phyloP scores from a whole-genome alignment of 2,797 vertebrate genomes.

The Yasuhikotakia modesta region DNA sequence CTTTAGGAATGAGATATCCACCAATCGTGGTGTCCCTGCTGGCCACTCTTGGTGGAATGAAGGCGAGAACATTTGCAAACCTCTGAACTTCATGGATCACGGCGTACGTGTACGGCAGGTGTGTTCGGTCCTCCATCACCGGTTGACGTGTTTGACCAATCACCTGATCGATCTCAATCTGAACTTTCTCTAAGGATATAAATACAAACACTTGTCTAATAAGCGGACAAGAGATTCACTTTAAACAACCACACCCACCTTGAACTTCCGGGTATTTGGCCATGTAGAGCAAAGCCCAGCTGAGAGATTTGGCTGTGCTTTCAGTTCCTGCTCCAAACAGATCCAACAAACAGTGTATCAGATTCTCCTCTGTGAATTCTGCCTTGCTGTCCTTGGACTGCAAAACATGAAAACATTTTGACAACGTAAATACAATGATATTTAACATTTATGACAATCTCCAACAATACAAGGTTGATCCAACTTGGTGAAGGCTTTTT shows the following conservation, averaged over 20 bases:
- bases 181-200: constrained; percentile 49
- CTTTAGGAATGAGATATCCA: constrained; percentile 58
- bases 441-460: too few species aligned
- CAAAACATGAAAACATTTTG: neutral
- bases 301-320: constrained; percentile 60
- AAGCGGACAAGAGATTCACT: neutral
- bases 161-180: constrained; percentile 56
- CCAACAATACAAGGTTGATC: too few species aligned
- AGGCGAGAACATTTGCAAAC: constrained; percentile 55
- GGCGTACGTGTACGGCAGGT: constrained; percentile 58
- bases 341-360: constrained; percentile 67
- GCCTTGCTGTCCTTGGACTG: constrained; percentile 62
- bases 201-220: neutral
- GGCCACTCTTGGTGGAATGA: constrained; percentile 54
- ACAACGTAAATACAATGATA: too few species aligned
- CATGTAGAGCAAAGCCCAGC: constrained; percentile 75
- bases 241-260: constrained; percentile 50
- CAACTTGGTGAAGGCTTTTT: too few species aligned
- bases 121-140: constrained; percentile 45
- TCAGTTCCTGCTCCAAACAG: constrained; percentile 70
- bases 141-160: constrained; percentile 46
- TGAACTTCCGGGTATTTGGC: constrained; percentile 71
- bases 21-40: constrained; percentile 55
- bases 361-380: constrained; percentile 73
- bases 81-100: constrained; percentile 62